Base-by-base conservation (phyloP, 2,797 vertebrate species). In the Channallabes apus region DNA sequence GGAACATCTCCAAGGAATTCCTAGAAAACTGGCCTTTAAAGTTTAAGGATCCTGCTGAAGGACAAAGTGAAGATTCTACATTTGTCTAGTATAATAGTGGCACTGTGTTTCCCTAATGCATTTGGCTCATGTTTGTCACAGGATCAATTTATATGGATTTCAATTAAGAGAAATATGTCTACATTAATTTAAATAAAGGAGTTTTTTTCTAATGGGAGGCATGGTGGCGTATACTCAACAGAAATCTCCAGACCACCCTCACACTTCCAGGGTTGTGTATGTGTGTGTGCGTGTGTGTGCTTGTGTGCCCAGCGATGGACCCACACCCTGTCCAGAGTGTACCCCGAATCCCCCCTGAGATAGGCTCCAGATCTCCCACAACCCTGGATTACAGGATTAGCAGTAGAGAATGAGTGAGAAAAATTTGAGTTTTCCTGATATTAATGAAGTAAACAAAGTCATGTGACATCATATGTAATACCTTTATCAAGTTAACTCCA, bases 231-330 rank as follows among this genome's bases (percentile, higher is more conserved):
- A 68, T 85, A 88, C 68, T 68, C 89, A 86, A 88, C 85, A n/a
- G 90, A 90, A 86, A 82, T 77, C 69, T 41, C 75, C 80, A 79
- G 67, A 71, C 59, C 32, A 20, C n/a, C 62, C 17, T 29, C 81
- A 51, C 51, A 51, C 51, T 51, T 51, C 51, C 12, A 3, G 51
- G 7, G 51, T 51, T 51, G 51, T 14, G 12, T 3, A 2, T 46
- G 41, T 51, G 51, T 14, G 12, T 12, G 46, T 51, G 46, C 12
- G 46, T 51, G 51, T 51, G 12, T 51, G 51, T 51, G 11, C 12
- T 12, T 51, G 51, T 51, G 51, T 51, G 51, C 11, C 46, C 46
- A 51, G 46, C 46, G 11, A 51, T 51, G 9, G 9, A 51, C 46
- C 11, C 46, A 51, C 8, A 51, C 46, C 46, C 46, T 51, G 8